A percentile compares a stretch with the other conserved stretches of the same genome.
These are phyloP conservation scores for Chrysogorgia sp. DNA, from an alignment of 92 coral and sea anemone genomes.

Conservation along the genomic window DNA sequence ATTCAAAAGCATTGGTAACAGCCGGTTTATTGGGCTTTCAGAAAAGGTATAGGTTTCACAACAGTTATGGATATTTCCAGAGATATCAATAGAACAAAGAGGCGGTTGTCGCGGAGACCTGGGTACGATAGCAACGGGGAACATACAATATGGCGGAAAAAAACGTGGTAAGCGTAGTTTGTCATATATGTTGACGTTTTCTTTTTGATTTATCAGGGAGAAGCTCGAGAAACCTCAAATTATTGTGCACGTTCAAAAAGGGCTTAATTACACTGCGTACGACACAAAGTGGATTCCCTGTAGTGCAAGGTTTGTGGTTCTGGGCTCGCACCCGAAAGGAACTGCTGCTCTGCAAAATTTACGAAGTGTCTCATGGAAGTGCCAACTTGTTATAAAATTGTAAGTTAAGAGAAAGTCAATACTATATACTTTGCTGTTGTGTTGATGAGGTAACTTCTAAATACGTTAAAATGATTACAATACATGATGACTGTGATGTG, in stretches of 20 bases:
- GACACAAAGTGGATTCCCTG: constrained; percentile 96
- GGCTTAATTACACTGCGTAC: constrained; percentile 80
- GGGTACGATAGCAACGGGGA: constrained; percentile 17
- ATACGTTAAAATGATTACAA: no score
- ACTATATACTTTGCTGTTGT: no score
- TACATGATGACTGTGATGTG: no score
- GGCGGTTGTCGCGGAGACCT: not conserved
- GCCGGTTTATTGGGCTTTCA: no score
- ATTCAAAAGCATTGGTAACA: no score
- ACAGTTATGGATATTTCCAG: no score
- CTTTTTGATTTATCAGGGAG: not conserved
- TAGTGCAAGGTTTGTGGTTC: constrained; percentile 95
- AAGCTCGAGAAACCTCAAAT: constrained; percentile 86
- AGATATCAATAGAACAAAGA: no score
- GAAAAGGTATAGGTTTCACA: no score
- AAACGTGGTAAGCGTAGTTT: no score
- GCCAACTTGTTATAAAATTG: constrained; percentile 74
- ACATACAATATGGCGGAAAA: no score
- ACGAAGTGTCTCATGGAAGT: constrained; percentile 92
- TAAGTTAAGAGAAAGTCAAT: not conserved
- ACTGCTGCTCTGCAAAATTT: constrained; percentile 97
- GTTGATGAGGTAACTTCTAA: no score
- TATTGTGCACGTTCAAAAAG: constrained; percentile 80
- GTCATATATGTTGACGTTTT: not conserved
- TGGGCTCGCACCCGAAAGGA: constrained; percentile 95